A percentile compares a stretch with the other conserved stretches of the same genome.
phyloP scores from a whole-genome alignment of 2,888 invertebrate species.

The Spialia ferax region DNA sequence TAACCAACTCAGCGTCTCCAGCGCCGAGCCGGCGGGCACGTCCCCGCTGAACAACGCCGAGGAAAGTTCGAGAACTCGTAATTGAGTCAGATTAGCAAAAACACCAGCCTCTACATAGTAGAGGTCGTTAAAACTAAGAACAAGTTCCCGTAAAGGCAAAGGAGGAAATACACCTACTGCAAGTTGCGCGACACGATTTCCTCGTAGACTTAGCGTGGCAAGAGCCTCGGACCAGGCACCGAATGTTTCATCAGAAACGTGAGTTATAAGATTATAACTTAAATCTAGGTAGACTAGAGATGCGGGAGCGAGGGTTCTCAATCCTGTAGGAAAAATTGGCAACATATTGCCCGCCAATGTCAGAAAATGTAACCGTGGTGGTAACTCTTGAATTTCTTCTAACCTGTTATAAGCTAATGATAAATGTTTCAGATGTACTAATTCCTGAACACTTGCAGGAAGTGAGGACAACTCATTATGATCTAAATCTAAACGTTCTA shows the following conservation, averaged over 20 bases:
- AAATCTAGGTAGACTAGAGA: slow-evolving; percentile 90
- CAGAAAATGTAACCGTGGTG: slow-evolving; percentile 89
- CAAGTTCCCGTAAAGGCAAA: slow-evolving; percentile 92
- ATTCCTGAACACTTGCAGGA: slow-evolving; percentile 87
- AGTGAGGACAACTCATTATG: slow-evolving; percentile 89
- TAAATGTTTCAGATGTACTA: slow-evolving; percentile 89
- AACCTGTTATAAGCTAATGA: slow-evolving; percentile 93
- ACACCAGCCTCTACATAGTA: slow-evolving; percentile 90
- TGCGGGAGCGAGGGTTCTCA: slow-evolving; percentile 88
- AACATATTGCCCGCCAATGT: slow-evolving; percentile 92
- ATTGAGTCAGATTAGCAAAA: slow-evolving; percentile 89
- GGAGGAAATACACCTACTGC: slow-evolving; percentile 89
- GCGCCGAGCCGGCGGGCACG: slow-evolving; percentile 88
- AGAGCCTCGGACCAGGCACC: slow-evolving; percentile 90
- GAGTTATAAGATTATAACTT: slow-evolving; percentile 92
- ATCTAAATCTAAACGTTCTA: slow-evolving; percentile 92
- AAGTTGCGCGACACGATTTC: slow-evolving; percentile 90
- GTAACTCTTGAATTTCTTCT: slow-evolving; percentile 78
- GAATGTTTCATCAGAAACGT: slow-evolving; percentile 89
- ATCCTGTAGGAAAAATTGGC: slow-evolving; percentile 87
- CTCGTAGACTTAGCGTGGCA: slow-evolving; percentile 91
- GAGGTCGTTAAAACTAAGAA: slow-evolving; percentile 94
- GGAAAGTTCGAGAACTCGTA: slow-evolving; percentile 93
- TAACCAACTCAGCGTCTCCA: slow-evolving; percentile 90
- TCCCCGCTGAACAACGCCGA: slow-evolving; percentile 91